Percentiles rank a stretch among this genome's conserved stretches.
These are phyloP conservation scores for Anguilla marmorata DNA, from an alignment of 2,797 vertebrate species.

Conservation along the genomic window DNA sequence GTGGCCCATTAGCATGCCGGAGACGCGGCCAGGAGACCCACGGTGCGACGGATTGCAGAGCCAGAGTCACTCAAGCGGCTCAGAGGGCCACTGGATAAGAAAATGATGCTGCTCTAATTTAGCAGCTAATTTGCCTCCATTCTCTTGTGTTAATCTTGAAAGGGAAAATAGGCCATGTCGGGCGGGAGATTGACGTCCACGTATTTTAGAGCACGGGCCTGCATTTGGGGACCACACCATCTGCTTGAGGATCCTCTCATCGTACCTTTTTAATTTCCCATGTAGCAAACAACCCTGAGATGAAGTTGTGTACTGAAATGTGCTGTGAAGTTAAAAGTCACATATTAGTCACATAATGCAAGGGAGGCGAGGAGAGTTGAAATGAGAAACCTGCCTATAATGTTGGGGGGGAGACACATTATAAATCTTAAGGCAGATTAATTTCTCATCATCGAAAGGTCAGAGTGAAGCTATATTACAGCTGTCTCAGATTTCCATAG, in stretches of 20 bases:
- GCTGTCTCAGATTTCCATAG: conserved; percentile 7
- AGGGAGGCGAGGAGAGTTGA: neutral
- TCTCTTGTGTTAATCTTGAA: conserved; percentile 26
- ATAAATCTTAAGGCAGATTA: neutral
- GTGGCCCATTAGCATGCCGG: neutral
- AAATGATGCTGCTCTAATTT: conserved; percentile 27
- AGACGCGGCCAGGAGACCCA: neutral
- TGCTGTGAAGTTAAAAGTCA: neutral
- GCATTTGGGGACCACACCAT: neutral
- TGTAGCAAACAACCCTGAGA: conserved; percentile 4
- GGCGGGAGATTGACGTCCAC: conserved; percentile 9
- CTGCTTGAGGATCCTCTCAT: neutral
- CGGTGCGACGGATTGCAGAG: neutral
- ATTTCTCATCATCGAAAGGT: conserved; percentile 20
- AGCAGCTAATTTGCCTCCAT: conserved; percentile 32
- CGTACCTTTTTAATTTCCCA: conserved; percentile 13
- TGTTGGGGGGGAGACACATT: neutral
- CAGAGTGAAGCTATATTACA: neutral
- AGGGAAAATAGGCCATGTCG: conserved; percentile 20
- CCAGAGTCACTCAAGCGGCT: neutral
- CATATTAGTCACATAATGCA: neutral
- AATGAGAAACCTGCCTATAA: conserved; percentile 9
- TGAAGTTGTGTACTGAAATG: neutral
- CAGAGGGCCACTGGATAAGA: conserved; percentile 21
- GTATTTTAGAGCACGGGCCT: neutral